Conservation (phyloP, 2,797 vertebrate species). For the Syndactyla subalaris region DNA sequence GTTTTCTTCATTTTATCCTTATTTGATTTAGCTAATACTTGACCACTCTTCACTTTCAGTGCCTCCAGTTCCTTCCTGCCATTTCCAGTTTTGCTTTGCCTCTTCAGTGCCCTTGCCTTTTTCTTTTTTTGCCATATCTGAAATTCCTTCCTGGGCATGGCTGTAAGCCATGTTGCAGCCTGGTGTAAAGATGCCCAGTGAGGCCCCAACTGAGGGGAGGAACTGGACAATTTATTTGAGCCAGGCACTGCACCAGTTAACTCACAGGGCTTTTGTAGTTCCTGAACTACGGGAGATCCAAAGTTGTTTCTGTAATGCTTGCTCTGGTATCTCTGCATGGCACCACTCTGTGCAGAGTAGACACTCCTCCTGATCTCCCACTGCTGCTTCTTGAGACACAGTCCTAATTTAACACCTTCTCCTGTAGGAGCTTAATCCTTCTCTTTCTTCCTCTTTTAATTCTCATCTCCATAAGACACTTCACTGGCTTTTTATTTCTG, state of each 20-base stretch:
- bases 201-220: neutral
- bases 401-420: neutral
- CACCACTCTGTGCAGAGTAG: neutral
- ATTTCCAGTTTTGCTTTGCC: neutral
- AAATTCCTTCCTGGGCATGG: neutral
- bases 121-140: neutral
- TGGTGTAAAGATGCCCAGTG: neutral
- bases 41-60: neutral
- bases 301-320: neutral
- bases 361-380: neutral
- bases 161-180: neutral
- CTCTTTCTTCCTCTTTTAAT: neutral
- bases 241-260: neutral
- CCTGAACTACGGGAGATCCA: neutral
- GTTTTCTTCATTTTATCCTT: neutral
- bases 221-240: neutral
- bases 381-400: neutral
- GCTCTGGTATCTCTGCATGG: neutral
- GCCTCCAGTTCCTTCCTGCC: neutral
- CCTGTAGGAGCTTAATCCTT: neutral
- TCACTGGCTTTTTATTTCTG: neutral
- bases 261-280: neutral
- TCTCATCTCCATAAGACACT: neutral
- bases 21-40: neutral
- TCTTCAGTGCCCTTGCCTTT: neutral